Base-by-base conservation (phyloP, 2,797 vertebrate genomes). In the Leptodactylus fallax region DNA sequence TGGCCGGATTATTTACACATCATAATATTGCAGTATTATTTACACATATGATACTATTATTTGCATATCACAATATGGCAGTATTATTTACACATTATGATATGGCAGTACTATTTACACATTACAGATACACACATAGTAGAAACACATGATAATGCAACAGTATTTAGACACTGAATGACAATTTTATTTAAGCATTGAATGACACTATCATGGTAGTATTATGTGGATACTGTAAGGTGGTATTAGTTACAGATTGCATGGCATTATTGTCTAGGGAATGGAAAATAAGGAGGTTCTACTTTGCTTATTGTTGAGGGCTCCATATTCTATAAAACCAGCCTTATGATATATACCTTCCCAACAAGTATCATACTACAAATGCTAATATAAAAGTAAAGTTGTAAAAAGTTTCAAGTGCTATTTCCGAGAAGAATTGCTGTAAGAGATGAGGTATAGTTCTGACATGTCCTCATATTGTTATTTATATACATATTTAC, bases 401-500 rank as follows among this genome's bases (percentile, higher is more conserved):
- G 63, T 69, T 27, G 49, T 83, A 69, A 83, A 83, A 83, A 83
- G 36, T 55, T 55, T 27, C 61, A 53, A 69, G 23, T 49, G 74
- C 69, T 90, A 91, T 92, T 91, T 90, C 91, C 91, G 92, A 85
- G 93, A 94, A 92, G 17, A 87, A 80, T 91, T 93, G 93, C 90
- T 88, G 90, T 92, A 77, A 92, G 63, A 93, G 91, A 93, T 93
- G 92, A 92, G 93, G 91, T 91, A 92, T 17, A 92, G 90, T 90
- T 86, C 88, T 93, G 91, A 92, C 92, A 94, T 92, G 93, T 93
- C 92, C 93, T 91, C 92, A 91, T 92, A 92, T 90, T 93, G 91
- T 94, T 94, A 94, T 94, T 94, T 94, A 94, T 93, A 94, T 91
- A 93, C 91, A 92, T 93, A 93, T 94, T 95, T 94, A 94, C 91